Evolutionary conservation across 1,140 invertebrate genomes (phyloP), one percentile per base, ranked within the genome.

Genomic region (Melitaea cinxia): DNA sequence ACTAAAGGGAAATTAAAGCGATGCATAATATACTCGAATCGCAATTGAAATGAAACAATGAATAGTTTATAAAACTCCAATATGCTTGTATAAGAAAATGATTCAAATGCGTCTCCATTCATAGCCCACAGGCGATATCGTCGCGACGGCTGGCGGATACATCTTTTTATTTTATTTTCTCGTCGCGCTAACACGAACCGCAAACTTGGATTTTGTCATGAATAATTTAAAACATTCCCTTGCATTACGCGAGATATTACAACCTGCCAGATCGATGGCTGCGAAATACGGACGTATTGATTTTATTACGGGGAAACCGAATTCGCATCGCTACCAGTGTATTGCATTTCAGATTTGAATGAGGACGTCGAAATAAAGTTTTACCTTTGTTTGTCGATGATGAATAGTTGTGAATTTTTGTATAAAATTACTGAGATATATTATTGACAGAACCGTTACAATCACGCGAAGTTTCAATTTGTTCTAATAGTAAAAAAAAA

Each of bases 221-320:
- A 89, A 89, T 88, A 88, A 87, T 83, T 89, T 82, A 80, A 85
- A 83, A 73, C 72, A 71, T 80, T 69, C 74, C 70, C 68, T 65
- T 72, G 72, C 80, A 77, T 82, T 79, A 78, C 73, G 69, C 70
- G 53, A 75, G 77, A 80, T 80, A 77, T 80, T 70, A 72, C 69
- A 79, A 73, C 68, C 72, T 72, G 67, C 49, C 56, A 47, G 49
- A 53, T 39, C 42, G 54, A 70, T 70, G 49, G 70, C 62, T 62
- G 61, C 53, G 67, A 66, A 72, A 73, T 70, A 70, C 47, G 35
- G 33, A 23, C 33, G 70, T 61, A 67, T 70, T 64, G 63, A 69
- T 55, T 66, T 42, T 54, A 23, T 23, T 53, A 24, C 37, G 10
- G 21, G 30, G 49, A 30, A 52, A 37, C 35, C 19, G 19, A 42